Evolutionary conservation across 2,797 vertebrate genomes (phyloP), one percentile per base, ranked within the genome.

Genomic region (Coranthus polyacanthus): DNA sequence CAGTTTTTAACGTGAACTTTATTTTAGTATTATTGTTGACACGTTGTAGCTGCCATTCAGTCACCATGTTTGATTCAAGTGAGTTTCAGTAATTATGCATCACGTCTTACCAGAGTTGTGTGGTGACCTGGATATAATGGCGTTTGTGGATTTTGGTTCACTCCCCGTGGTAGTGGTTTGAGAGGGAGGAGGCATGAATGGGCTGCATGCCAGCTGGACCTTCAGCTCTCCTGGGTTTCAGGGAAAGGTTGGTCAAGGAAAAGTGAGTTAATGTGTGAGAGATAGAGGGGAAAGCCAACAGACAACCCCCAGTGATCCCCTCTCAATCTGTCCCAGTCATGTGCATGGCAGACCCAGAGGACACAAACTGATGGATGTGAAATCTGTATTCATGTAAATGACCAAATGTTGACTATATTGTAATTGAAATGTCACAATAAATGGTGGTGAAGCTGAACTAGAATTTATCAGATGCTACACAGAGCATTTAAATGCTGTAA

Each of bases 181-280:
- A 44, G 75, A 36, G 51, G 62, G 60, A 37, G 51, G 56, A 15
- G 59, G 46, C 26, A 32, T 0, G 29, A 43, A 37, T 72, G 57
- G 83, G 85, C 65, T 47, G 32, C 36, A 32, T 66, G 82, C 82
- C 84, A 86, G 82, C 69, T 82, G 78, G 82, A 85, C 78, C 66
- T 65, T 44, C 53, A 41, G 62, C 58, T 68, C 74, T 82, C 68
- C 60, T 75, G 75, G 61, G 62, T 61, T 72, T 45, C 2, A 5
- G 51, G 24, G 43, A 77, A 73, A 75, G 24, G 43, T 46, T 66
- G 56, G 45, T 24, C 13, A 46, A 62, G 24, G 22, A 58, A 58
- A 41, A 53, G 57, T 52, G 5, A 41, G 20, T 17, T 4, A 38
- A 10, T 52, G 49, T 43, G 41, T 45, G 13, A 11, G 36, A 15